Evolutionary conservation across 2,113 vertebrate species (phyloP).

Genomic region (Bujurquina vittata): DNA sequence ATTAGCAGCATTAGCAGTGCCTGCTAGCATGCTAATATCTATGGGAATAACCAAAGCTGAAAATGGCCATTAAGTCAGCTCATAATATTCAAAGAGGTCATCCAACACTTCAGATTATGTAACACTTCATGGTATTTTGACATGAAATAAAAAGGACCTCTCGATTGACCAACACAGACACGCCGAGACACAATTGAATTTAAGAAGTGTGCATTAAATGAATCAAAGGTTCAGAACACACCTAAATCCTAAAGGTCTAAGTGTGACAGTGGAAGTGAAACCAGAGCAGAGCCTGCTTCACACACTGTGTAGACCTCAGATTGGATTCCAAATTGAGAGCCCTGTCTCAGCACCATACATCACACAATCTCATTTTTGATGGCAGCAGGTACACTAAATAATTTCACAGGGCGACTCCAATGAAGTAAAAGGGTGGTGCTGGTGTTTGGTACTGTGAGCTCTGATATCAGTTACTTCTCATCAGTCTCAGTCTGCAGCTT

Average conservation of each 20-base stretch:
- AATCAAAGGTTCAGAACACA: not conserved
- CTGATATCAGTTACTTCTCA: not conserved
- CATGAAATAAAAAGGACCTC: not conserved
- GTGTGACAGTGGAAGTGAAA: not conserved
- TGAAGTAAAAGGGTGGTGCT: not conserved
- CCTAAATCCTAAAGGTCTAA: not conserved
- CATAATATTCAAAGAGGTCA: not conserved
- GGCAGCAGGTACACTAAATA: constrained; percentile 29
- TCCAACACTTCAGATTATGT: not conserved
- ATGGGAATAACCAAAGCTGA: not conserved
- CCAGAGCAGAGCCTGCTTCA: not conserved
- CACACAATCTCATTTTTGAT: constrained; percentile 27
- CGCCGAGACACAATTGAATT: not conserved
- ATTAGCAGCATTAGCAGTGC: not conserved
- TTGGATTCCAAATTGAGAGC: constrained; percentile 17
- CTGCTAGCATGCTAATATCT: not conserved
- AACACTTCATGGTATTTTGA: not conserved
- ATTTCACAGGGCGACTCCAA: not conserved
- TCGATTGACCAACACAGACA: not conserved
- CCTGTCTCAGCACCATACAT: not conserved
- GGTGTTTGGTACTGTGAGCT: not conserved
- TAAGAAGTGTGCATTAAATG: fast-evolving
- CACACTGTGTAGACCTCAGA: not conserved
- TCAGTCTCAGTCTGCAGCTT: not conserved
- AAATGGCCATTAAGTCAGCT: not conserved